Percentiles rank a stretch among this genome's conserved stretches.
Evolutionary conservation across 2,888 invertebrate species (phyloP).

Genomic region (Rhamnusium bicolor): DNA sequence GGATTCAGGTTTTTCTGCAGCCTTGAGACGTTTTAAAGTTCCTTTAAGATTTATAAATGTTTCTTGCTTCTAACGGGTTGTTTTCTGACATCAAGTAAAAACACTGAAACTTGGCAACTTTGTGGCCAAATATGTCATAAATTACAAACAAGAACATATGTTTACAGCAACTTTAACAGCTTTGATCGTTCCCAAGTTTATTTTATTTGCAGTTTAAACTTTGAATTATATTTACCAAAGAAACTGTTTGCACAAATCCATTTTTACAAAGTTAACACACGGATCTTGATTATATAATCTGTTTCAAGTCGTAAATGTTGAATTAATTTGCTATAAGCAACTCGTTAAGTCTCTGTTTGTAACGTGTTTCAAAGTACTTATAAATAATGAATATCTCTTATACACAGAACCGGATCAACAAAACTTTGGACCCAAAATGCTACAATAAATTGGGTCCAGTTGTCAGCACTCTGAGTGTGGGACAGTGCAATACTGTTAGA

Average conservation of each 20-base stretch:
- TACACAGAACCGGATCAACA: too few species aligned
- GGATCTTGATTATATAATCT: too few species aligned
- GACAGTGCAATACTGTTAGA: too few species aligned
- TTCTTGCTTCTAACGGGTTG: slow-evolving; percentile 22
- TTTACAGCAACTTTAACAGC: slow-evolving; percentile 36
- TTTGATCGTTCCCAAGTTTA: slow-evolving; percentile 30
- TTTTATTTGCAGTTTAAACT: slow-evolving; percentile 29
- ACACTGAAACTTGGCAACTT: slow-evolving; percentile 31
- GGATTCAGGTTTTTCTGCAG: slow-evolving; percentile 11
- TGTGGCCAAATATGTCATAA: slow-evolving; percentile 33
- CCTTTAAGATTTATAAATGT: slow-evolving; percentile 19
- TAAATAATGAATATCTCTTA: too few species aligned
- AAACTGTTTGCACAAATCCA: neutral
- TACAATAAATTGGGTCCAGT: too few species aligned
- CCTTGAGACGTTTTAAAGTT: slow-evolving; percentile 31
- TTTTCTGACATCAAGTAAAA: slow-evolving; percentile 20
- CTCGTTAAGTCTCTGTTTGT: too few species aligned
- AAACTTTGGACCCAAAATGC: too few species aligned
- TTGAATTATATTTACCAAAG: neutral
- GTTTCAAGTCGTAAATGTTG: too few species aligned
- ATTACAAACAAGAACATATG: slow-evolving; percentile 31
- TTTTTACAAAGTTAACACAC: neutral
- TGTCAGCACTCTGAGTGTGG: too few species aligned
- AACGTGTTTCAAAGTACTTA: too few species aligned
- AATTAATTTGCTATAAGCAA: too few species aligned